phyloP scores from a whole-genome alignment of 2,113 vertebrate genomes.

The Pleuronectes platessa region DNA sequence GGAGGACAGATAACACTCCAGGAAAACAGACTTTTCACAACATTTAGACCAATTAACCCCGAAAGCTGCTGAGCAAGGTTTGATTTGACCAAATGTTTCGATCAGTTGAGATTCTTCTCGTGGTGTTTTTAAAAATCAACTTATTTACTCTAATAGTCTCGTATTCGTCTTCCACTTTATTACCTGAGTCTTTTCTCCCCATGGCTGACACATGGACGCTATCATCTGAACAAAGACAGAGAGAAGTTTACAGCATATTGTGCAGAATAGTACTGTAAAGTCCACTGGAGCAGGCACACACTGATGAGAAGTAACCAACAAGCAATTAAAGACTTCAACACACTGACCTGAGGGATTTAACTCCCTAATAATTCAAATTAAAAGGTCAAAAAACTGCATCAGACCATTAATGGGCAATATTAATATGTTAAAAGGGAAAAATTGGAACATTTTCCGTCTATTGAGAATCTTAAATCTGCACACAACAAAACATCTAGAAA shows the following conservation, averaged over 20 bases:
- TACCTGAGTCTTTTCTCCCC: conserved; percentile 98
- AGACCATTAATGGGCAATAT: conserved; percentile 25
- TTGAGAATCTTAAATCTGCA: conserved; percentile 44
- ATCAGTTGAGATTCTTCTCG: not conserved
- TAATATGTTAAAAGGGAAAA: conserved; percentile 53
- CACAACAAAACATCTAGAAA: conserved; percentile 51
- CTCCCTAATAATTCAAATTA: not conserved
- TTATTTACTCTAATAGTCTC: not conserved
- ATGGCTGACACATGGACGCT: conserved; percentile 85
- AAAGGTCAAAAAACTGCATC: not conserved
- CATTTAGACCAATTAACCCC: not conserved
- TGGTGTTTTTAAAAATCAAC: not conserved
- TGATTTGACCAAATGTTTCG: too few species aligned
- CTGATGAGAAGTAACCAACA: conserved; percentile 34
- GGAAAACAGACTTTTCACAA: not conserved
- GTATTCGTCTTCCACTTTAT: conserved; percentile 54
- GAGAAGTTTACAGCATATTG: conserved; percentile 85
- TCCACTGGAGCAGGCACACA: conserved; percentile 73
- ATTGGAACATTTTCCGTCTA: conserved; percentile 20
- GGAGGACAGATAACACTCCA: not conserved
- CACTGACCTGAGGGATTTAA: conserved; percentile 42
- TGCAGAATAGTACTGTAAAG: conserved; percentile 82
- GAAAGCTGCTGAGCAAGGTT: too few species aligned
- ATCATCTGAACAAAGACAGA: conserved; percentile 94
- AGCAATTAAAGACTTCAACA: conserved; percentile 53